Evolutionary conservation across 2,113 vertebrate genomes (phyloP).

Genomic region (Phoenicopterus ruber): DNA sequence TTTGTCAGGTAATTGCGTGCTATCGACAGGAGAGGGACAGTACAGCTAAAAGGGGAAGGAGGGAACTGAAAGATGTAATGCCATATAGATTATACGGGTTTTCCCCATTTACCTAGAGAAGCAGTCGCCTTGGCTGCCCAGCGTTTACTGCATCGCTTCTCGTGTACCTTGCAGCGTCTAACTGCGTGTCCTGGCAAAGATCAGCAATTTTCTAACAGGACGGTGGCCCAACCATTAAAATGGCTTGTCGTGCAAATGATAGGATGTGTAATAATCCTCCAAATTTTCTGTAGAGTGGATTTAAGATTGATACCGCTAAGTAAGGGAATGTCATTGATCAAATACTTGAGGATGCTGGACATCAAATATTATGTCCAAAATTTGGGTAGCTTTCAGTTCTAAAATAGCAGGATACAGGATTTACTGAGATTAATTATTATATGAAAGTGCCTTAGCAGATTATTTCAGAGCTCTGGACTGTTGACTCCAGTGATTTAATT

Average conservation of each 20-base stretch:
- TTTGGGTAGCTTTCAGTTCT: not conserved
- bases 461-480: slow-evolving; percentile 47
- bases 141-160: not conserved
- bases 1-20: not conserved
- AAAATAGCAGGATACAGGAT: slow-evolving; percentile 18
- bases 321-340: not conserved
- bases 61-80: not conserved
- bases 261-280: not conserved
- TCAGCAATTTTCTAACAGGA: not conserved
- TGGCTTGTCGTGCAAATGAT: not conserved
- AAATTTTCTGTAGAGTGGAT: not conserved
- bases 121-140: not conserved
- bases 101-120: not conserved
- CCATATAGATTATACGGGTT: not conserved
- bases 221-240: not conserved
- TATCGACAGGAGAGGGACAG: not conserved
- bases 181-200: not conserved
- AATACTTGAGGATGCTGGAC: not conserved
- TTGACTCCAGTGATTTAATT: slow-evolving; percentile 60
- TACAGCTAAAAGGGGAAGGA: not conserved
- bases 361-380: slow-evolving; percentile 13
- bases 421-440: slow-evolving; percentile 57
- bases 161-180: not conserved
- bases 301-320: not conserved
- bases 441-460: slow-evolving; percentile 42